Conservation (phyloP, 2,113 vertebrate species). For the Nannobrachium achirus region DNA sequence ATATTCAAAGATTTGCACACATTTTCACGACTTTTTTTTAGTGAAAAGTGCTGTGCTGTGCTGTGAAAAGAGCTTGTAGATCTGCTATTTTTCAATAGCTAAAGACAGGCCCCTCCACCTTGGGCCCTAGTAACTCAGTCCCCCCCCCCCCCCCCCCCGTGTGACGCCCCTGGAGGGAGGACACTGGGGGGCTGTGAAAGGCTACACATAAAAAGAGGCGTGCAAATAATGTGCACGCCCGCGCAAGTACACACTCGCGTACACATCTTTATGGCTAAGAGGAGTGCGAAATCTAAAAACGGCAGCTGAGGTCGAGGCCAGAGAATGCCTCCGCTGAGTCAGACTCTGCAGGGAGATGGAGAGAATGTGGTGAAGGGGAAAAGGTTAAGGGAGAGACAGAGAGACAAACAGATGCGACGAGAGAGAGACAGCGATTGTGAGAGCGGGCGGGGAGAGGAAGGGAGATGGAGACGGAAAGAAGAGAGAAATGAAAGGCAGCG, state of each 20-base stretch:
- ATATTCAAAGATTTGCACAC: too few relatives aligned
- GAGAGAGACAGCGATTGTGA: constrained; percentile 2
- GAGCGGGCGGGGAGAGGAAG: not conserved
- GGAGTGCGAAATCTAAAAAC: not conserved
- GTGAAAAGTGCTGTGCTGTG: too few relatives aligned
- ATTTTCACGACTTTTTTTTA: too few relatives aligned
- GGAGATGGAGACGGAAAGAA: not conserved
- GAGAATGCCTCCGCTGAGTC: constrained; percentile 5
- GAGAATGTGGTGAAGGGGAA: not conserved
- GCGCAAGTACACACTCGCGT: not conserved
- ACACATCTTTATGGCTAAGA: not conserved
- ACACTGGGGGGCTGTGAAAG: too few relatives aligned
- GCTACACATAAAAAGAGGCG: too few relatives aligned
- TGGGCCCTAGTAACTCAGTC: too few relatives aligned
- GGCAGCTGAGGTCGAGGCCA: not conserved
- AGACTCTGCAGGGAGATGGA: constrained; percentile 11
- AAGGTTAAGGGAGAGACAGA: not conserved
- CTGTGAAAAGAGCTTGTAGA: too few relatives aligned
- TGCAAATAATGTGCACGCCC: not conserved
- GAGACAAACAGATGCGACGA: not conserved
- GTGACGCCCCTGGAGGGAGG: too few relatives aligned
- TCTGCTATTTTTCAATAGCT: too few relatives aligned
- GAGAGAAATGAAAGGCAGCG: not conserved
- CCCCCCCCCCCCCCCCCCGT: too few relatives aligned
- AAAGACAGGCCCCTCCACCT: too few relatives aligned